phyloP scores from a whole-genome alignment of 2,113 vertebrate genomes.

The Tapirus terrestris region DNA sequence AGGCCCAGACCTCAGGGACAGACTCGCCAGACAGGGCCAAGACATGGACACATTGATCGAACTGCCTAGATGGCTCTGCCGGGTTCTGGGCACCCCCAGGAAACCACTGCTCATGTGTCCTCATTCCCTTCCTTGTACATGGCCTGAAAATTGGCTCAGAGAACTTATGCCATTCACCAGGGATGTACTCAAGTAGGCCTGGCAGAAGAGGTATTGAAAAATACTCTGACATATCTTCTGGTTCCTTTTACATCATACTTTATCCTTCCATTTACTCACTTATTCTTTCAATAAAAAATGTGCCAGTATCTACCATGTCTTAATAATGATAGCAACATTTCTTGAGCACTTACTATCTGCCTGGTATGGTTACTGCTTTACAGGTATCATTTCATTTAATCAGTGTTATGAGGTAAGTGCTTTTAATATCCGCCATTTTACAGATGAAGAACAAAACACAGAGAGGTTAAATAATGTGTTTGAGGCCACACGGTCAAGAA shows the following conservation, averaged over 20 bases:
- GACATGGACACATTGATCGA: neutral
- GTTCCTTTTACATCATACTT: neutral
- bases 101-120: neutral
- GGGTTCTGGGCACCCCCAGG: neutral
- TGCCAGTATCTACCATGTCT: neutral
- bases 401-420: neutral
- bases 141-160: neutral
- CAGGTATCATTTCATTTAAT: neutral
- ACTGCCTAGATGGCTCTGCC: neutral
- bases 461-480: neutral
- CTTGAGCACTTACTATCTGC: neutral
- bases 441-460: neutral
- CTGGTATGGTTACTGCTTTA: neutral
- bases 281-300: neutral
- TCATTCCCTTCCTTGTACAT: neutral
- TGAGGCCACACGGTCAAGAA: neutral
- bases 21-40: neutral
- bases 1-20: neutral
- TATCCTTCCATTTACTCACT: neutral
- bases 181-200: neutral
- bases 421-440: neutral
- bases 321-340: neutral
- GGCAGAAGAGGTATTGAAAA: neutral
- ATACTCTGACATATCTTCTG: too few relatives aligned
- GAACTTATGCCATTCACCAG: neutral